Conservation (phyloP, 2,888 invertebrate species). For the Nephrocerus scutellatus region DNA sequence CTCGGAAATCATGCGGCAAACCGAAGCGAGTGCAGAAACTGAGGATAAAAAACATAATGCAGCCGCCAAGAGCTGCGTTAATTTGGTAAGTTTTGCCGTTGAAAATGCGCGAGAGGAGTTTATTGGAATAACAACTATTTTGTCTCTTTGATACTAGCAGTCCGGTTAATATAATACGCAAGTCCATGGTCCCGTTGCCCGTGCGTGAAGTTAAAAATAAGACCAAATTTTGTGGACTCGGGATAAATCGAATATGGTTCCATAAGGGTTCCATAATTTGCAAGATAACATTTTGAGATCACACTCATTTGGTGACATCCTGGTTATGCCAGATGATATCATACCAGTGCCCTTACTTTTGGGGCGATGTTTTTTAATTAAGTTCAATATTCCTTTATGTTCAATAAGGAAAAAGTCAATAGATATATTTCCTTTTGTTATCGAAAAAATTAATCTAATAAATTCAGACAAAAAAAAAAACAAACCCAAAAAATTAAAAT, state of each 20-base stretch:
- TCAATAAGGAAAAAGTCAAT: slow-evolving; percentile 1
- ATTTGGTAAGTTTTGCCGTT: slow-evolving; percentile 9
- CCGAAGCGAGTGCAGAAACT: slow-evolving; percentile 7
- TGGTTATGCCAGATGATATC: slow-evolving; percentile 5
- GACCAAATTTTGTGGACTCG: slow-evolving; percentile 8
- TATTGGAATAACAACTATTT: slow-evolving; percentile 11
- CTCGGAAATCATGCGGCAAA: slow-evolving; percentile 6
- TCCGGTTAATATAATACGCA: slow-evolving; percentile 10
- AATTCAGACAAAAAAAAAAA: no score
- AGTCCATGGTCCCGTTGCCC: slow-evolving; percentile 9
- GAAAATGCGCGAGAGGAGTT: slow-evolving; percentile 7
- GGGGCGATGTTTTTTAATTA: slow-evolving; percentile 4
- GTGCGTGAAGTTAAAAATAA: slow-evolving; percentile 7
- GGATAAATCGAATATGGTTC: slow-evolving; percentile 7
- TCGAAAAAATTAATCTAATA: slow-evolving; percentile 2
- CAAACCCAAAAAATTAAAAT: no score
- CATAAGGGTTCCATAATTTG: slow-evolving; percentile 3
- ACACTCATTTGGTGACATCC: slow-evolving; percentile 2
- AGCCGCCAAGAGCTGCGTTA: slow-evolving; percentile 7
- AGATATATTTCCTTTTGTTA: not conserved
- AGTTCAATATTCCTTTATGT: slow-evolving; percentile 5
- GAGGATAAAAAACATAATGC: slow-evolving; percentile 3
- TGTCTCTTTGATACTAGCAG: slow-evolving; percentile 9
- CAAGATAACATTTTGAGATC: slow-evolving; percentile 5
- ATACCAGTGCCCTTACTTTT: slow-evolving; percentile 11